These are phyloP conservation scores for Boloria selene DNA, from an alignment of 2,888 invertebrate species.

Conservation along the genomic window DNA sequence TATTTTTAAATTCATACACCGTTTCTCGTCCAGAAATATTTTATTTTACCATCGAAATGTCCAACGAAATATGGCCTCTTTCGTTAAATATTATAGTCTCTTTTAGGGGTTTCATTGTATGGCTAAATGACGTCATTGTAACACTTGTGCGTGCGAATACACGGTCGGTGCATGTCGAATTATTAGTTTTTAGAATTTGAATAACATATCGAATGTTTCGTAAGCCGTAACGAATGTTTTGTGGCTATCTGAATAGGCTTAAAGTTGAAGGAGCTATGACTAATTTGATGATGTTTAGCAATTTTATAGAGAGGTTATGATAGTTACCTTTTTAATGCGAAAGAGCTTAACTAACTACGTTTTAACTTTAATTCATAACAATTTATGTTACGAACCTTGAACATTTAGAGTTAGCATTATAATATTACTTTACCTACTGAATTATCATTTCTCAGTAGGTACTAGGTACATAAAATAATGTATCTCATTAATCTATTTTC, in stretches of 20 bases:
- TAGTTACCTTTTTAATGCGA: not conserved
- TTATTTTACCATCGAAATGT: conserved; percentile 31
- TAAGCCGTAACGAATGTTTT: conserved; percentile 52
- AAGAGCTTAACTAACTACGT: too few species aligned
- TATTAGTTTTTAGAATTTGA: conserved; percentile 71
- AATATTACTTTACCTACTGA: too few species aligned
- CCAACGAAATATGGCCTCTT: conserved; percentile 48
- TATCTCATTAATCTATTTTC: conserved; percentile 13
- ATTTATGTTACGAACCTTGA: too few species aligned
- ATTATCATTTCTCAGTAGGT: too few species aligned
- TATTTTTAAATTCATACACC: conserved; percentile 76
- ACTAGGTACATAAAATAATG: not conserved
- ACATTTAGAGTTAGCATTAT: too few species aligned
- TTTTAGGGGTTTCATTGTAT: conserved; percentile 22
- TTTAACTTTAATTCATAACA: too few species aligned
- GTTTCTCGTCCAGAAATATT: conserved; percentile 42
- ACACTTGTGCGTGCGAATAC: conserved; percentile 69
- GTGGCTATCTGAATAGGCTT: conserved; percentile 39
- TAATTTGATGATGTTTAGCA: conserved; percentile 28
- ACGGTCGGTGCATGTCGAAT: conserved; percentile 74
- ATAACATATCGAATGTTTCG: conserved; percentile 57
- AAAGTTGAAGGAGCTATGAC: conserved; percentile 28
- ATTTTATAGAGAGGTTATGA: not conserved
- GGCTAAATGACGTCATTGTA: conserved; percentile 66
- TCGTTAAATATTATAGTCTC: conserved; percentile 25